Evolutionary conservation across 2,797 vertebrate species (phyloP), one percentile per base, ranked within the genome.

Genomic region (Merluccius polli): DNA sequence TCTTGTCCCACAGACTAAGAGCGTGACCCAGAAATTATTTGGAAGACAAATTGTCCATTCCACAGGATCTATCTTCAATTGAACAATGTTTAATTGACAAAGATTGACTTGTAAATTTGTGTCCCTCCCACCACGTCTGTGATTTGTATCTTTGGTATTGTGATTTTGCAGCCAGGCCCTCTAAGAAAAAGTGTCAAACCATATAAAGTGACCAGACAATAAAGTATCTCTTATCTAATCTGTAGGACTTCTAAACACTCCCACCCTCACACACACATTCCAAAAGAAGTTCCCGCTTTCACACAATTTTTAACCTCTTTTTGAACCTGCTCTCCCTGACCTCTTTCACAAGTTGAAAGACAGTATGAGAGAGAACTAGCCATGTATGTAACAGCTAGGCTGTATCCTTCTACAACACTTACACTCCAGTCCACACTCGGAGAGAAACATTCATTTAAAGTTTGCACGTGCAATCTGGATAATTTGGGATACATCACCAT

Each of bases 291-390:
- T 63, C 52, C 52, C 52, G 52, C 52, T 63, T 63, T 27, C 52
- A 63, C 52, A 74, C 74, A 63, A 71, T 80, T 79, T 82, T 77
- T 63, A 79, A 81, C 78, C 85, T 87, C 48, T 86, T 84, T 86
- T 82, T 59, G 70, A 78, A 73, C 72, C 31, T 70, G 59, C 68
- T 72, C 59, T 36, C 77, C 72, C 77, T 79, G 68, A 68, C 75
- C 77, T 70, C 72, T 31, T 63, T 63, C 10, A 7, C 52, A 63
- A 63, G 52, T 63, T 63, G 52, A 63, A 18, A 52, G 48, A 44
- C 18, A 63, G 52, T 63, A 4, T 27, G 52, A 63, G 52, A 10
- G 21, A 21, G 21, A 52, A n/a, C 21, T 9, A n/a, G 18, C 48
- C 48, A 52, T 52, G 48, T n/a, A 21, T n/a, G 18, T 9, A n/a